Evolutionary conservation across 2,888 invertebrate species (phyloP), one percentile per base, ranked within the genome.

Genomic region (Drosophila lutescens): DNA sequence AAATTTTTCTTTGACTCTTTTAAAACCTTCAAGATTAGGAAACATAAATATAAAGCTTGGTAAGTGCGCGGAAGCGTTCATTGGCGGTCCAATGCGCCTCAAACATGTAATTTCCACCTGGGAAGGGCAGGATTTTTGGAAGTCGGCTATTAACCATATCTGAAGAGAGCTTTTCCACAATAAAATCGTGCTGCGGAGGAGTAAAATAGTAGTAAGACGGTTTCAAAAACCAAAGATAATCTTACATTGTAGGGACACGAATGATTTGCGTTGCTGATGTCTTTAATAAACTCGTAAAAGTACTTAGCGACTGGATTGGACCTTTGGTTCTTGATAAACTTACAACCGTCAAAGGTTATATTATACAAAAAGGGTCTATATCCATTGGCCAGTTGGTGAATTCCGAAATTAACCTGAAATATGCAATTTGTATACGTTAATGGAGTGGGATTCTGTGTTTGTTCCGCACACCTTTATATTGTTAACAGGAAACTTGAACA

Each of bases 221-320:
- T 0, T 13, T n/a, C 4, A 8, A 0, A 8, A 38, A 12, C 7
- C 44, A 15, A 5, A 23, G 0, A 6, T 2, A 7, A 3, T 20
- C 54, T 54, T 10, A 60, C 66, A 40, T 56, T 13, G 6, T n/a
- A 61, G 6, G 34, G 41, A 20, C 47, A 58, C 4, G 36, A 8
- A 58, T 50, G 55, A 41, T 41, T 41, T 10, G 10, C 3, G 10
- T 41, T 41, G 41, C 13, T 10, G 10, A 41, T 4, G 9, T 17
- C 1, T 17, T 17, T 41, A 4, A 41, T 17, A 10, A 41, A 10
- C 17, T 20, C 1, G 5, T 41, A 41, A 17, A 41, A 41, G 17
- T 17, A 41, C 2, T 17, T 17, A 2, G 17, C 10, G 41, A 41
- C 41, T 4, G 41, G 41, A 41, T 17, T 41, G 10, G 4, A 8